Conservation (phyloP, 2,113 vertebrate genomes). For the Chaetodon auriga region DNA sequence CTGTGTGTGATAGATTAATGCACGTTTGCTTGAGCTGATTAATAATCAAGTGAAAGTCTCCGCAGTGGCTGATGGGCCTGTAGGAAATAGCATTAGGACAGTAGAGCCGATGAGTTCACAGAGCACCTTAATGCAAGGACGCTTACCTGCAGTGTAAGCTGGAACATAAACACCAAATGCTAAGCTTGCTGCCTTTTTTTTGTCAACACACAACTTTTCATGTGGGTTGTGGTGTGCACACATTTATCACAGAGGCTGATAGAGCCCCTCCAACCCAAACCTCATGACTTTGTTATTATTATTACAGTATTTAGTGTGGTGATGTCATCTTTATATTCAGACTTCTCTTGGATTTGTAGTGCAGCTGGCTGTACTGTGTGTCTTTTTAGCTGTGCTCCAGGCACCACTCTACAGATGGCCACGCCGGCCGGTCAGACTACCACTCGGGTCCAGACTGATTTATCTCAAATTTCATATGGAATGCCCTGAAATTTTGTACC, state of each 20-base stretch:
- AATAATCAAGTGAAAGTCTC: neutral
- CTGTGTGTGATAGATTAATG: neutral
- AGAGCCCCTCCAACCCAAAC: neutral
- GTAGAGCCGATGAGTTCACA: conserved; percentile 10
- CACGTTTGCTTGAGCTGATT: neutral
- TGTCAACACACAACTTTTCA: conserved; percentile 23
- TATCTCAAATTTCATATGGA: neutral
- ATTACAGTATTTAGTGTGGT: neutral
- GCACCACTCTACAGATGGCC: neutral
- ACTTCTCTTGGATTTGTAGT: neutral
- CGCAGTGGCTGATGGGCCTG: neutral
- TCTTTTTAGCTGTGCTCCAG: no score
- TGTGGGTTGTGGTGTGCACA: neutral
- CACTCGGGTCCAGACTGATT: neutral
- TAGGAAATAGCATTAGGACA: neutral
- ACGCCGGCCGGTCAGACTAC: neutral
- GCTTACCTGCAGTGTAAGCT: conserved; percentile 25
- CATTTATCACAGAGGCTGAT: conserved; percentile 24
- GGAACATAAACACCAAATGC: conserved; percentile 13
- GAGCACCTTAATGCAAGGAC: neutral
- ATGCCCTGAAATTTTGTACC: neutral
- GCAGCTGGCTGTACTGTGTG: no score
- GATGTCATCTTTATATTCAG: neutral
- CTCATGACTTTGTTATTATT: neutral
- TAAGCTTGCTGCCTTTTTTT: conserved; percentile 25